A percentile compares a stretch with the other conserved stretches of the same genome.
These are phyloP conservation scores for Bibio marci DNA, from an alignment of 2,888 invertebrate species.

Conservation along the genomic window DNA sequence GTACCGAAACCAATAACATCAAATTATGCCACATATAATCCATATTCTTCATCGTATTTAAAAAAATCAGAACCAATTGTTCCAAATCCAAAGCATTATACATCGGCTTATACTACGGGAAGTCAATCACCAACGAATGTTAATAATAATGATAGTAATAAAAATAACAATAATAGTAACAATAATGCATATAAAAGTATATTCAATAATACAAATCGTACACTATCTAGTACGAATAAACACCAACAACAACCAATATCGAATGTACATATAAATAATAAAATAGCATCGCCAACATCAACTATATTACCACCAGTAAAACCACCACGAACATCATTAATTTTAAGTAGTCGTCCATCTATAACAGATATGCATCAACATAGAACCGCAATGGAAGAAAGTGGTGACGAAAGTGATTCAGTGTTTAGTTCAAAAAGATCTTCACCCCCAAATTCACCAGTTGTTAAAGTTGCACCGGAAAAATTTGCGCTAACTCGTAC, in stretches of 20 bases:
- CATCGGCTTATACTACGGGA: neutral
- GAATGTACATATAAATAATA: too few species aligned
- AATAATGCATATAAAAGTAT: slow-evolving; percentile 4
- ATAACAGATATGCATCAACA: neutral
- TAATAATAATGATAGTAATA: too few species aligned
- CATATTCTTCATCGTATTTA: too few species aligned
- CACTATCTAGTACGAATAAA: neutral
- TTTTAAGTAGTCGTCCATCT: slow-evolving; percentile 10
- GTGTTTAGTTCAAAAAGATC: slow-evolving; percentile 74
- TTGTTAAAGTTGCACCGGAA: slow-evolving; percentile 32
- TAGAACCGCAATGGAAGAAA: slow-evolving; percentile 35
- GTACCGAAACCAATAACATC: slow-evolving; percentile 33
- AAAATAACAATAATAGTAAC: too few species aligned
- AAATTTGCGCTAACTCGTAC: slow-evolving; percentile 46
- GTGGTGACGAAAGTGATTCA: slow-evolving; percentile 62
- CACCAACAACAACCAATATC: too few species aligned
- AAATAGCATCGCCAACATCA: too few species aligned
- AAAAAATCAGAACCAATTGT: neutral
- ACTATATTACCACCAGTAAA: slow-evolving; percentile 21
- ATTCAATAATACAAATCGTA: slow-evolving; percentile 2
- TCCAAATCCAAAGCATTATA: neutral
- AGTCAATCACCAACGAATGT: neutral
- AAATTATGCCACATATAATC: neutral
- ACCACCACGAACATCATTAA: slow-evolving; percentile 26
- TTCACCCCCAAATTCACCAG: slow-evolving; percentile 52